phyloP scores from a whole-genome alignment of 2,113 vertebrate species.

The Prunella fulvescens region DNA sequence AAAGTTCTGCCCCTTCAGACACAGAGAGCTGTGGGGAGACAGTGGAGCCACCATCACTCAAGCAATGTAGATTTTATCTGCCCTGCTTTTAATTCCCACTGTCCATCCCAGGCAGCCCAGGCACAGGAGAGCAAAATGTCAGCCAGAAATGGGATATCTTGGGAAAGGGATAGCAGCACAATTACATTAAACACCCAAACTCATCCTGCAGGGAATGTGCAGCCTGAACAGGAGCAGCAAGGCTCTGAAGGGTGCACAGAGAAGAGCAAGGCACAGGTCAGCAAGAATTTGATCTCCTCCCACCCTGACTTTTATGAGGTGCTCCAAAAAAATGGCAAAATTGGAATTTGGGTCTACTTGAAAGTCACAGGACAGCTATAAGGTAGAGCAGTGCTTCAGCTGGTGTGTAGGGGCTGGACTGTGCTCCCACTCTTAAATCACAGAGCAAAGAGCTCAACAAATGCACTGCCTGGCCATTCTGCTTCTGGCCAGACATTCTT shows the following conservation, averaged over 20 bases:
- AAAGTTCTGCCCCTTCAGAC: not conserved
- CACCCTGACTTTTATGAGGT: not conserved
- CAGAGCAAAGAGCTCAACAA: not conserved
- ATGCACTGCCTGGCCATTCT: not conserved
- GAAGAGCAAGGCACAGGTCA: not conserved
- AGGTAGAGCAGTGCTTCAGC: not conserved
- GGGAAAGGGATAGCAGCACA: not conserved
- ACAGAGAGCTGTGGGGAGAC: not conserved
- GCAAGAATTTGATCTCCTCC: not conserved
- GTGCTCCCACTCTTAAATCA: not conserved
- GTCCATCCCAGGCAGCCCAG: not conserved
- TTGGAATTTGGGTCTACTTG: not conserved
- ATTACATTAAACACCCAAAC: not conserved
- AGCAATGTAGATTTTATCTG: not conserved
- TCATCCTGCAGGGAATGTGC: not conserved
- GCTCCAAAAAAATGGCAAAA: not conserved
- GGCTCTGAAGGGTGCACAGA: not conserved
- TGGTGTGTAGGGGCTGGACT: not conserved
- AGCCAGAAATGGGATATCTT: not conserved
- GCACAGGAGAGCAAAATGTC: not conserved
- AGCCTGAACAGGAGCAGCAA: not conserved
- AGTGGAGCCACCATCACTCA: not conserved
- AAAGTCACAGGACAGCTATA: not conserved
- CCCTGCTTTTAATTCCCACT: fast-evolving
- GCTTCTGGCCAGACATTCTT: not conserved